phyloP scores from a whole-genome alignment of 2,888 invertebrate species.

The Cheilosia scutellata region DNA sequence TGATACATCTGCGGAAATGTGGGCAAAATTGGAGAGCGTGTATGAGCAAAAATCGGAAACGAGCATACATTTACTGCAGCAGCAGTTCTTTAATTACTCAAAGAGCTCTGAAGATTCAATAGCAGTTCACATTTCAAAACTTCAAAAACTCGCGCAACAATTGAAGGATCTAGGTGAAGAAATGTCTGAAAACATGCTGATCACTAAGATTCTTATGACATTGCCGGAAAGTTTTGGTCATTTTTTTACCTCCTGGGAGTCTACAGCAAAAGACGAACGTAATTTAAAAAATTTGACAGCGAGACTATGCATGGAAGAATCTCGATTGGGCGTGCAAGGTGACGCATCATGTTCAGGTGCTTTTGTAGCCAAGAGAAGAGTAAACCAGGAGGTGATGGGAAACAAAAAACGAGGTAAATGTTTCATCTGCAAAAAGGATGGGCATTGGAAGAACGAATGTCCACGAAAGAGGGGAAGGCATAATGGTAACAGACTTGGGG shows the following conservation, averaged over 20 bases:
- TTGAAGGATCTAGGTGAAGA: conserved; percentile 65
- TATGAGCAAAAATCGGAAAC: conserved; percentile 80
- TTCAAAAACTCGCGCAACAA: conserved; percentile 68
- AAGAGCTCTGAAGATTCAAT: conserved; percentile 69
- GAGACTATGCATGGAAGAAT: no score
- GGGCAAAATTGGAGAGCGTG: conserved; percentile 68
- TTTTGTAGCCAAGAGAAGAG: conserved; percentile 16
- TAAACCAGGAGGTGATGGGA: background rate
- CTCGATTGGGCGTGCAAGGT: no score
- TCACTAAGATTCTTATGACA: conserved; percentile 76
- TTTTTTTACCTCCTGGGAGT: conserved; percentile 9
- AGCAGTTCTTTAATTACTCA: conserved; percentile 76
- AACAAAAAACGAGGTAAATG: conserved; percentile 55
- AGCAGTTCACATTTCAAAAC: conserved; percentile 62
- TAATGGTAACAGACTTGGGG: background rate
- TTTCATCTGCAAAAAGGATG: conserved; percentile 69
- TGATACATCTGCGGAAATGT: conserved; percentile 69
- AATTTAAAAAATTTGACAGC: background rate
- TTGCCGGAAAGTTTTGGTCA: background rate
- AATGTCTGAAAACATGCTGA: conserved; percentile 72
- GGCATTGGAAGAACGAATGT: conserved; percentile 69
- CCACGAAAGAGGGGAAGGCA: conserved; percentile 15
- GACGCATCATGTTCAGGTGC: background rate
- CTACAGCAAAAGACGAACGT: conserved; percentile 1
- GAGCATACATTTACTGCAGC: conserved; percentile 79